Evolutionary conservation across 2,888 invertebrate species (phyloP), one percentile per base, ranked within the genome.

Genomic region (Unio delphinus): DNA sequence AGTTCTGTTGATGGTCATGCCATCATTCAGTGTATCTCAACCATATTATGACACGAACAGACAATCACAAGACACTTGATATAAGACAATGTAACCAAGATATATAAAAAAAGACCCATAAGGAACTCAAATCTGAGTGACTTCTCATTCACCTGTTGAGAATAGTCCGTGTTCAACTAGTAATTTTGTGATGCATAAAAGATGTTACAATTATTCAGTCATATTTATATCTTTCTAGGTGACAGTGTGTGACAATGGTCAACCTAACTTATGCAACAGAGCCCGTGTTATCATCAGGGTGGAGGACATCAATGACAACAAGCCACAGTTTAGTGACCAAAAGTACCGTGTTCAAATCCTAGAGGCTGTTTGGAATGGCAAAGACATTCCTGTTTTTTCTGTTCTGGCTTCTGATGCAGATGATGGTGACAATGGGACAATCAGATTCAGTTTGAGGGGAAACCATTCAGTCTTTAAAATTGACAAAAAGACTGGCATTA

Each of bases 181-280:
- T n/a, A 61, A 18, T 20, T 61, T 17, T 23, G 30, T 28, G 30
- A 28, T 8, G 30, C n/a, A 28, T 61, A 61, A n/a, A 30, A 61
- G 20, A n/a, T 20, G 1, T 11, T 61, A n/a, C 8, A 28, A 26
- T 26, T 61, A 61, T 15, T 30, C 26, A 8, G 11, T 23, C 7
- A 34, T 54, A 17, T 58, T 65, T 69, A n/a, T 73, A 5, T 74
- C 62, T 72, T 76, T 80, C 11, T 85, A 95, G 95, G 93, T 95
- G 80, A 94, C 94, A 84, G 96, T 96, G 11, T 94, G 94, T 78
- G 97, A 97, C 91, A 93, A 93, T 83, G 97, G 95, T 0, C 91
- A 92, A 67, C 94, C 94, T 5, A 92, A 94, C 76, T 93, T 94
- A 82, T 94, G 94, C 85, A 93, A 94, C 85, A 94, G 93, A 78